Base-by-base conservation (phyloP, 2,113 vertebrate genomes). In the Sinocyclocheilus rhinocerous region DNA sequence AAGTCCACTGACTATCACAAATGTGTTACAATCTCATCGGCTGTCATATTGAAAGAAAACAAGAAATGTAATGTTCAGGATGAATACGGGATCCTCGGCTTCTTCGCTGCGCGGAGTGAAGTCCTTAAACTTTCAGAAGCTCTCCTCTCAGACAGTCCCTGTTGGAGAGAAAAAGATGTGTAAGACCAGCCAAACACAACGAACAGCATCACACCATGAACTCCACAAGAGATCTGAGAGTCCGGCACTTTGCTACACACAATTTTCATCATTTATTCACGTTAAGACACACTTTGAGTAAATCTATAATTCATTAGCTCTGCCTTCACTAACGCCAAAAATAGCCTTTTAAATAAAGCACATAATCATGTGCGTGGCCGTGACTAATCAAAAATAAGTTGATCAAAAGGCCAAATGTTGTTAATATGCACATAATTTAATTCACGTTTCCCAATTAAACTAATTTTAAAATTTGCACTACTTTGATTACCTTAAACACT, bases 1-100 rank as follows among this genome's bases (percentile, higher is more conserved):
- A 67, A 82, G 26, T 69, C 63, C 24, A 82, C 67, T 82, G 92
- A 92, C 92, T 92, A 93, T 94, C 93, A 93, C 93, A 93, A 93
- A 94, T 93, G 92, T 93, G 91, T 93, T 93, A 95, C 94, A 95
- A 94, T 94, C 94, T 94, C 93, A 93, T 94, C 92, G 93, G 94
- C 93, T 95, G 94, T 95, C 94, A 94, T 93, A 91, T 42, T 61
- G 65, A 80, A 93, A 92, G 90, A 94, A 93, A 92, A 94, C 93
- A 90, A 90, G 90, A 90, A 84, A 90, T 88, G 90, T 89, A 86
- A 88, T 33, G 52, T 84, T 89, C 89, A 88, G 87, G 78, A 86
- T 80, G 79, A 91, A 89, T 89, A 89, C 65, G 15, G 86, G 85
- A 86, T 91, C 89, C 85, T 87, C 88, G 84, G 76, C 85, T 88